These are phyloP conservation scores for Xiphorhynchus erythropygius DNA, from an alignment of 2,797 vertebrate genomes.

Conservation along the genomic window DNA sequence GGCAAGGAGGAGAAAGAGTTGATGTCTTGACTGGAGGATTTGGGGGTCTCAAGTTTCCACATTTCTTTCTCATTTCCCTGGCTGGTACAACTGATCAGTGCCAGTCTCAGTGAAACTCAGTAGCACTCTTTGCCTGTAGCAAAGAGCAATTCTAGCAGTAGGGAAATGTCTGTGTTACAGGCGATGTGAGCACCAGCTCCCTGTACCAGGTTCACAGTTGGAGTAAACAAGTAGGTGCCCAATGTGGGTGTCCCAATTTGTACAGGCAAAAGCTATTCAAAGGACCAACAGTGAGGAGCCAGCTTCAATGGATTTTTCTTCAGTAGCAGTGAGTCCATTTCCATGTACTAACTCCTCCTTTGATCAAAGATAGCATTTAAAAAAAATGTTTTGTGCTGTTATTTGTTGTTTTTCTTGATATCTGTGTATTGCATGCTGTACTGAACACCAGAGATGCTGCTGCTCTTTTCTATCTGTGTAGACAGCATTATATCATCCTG, in stretches of 20 bases:
- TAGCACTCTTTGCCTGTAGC: neutral
- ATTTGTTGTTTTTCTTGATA: neutral
- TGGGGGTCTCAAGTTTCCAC: rapidly evolving
- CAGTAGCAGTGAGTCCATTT: neutral
- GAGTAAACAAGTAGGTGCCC: neutral
- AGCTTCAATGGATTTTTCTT: neutral
- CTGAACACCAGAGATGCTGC: neutral
- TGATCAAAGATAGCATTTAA: neutral
- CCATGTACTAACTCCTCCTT: neutral
- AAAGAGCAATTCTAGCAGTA: neutral
- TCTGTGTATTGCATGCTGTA: neutral
- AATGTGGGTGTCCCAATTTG: neutral
- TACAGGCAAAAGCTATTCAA: neutral
- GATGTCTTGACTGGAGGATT: neutral
- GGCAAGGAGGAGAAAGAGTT: neutral
- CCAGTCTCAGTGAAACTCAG: neutral
- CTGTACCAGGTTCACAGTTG: neutral
- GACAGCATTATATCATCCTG: conserved; percentile 8
- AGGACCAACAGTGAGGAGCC: neutral
- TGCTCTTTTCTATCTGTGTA: neutral
- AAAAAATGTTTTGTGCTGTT: neutral
- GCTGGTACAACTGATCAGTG: rapidly evolving
- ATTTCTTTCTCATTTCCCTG: neutral
- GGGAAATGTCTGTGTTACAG: neutral
- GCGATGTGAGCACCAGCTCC: neutral